Conservation (phyloP, 2,888 invertebrate species). For the Cantharis flavilabris region DNA sequence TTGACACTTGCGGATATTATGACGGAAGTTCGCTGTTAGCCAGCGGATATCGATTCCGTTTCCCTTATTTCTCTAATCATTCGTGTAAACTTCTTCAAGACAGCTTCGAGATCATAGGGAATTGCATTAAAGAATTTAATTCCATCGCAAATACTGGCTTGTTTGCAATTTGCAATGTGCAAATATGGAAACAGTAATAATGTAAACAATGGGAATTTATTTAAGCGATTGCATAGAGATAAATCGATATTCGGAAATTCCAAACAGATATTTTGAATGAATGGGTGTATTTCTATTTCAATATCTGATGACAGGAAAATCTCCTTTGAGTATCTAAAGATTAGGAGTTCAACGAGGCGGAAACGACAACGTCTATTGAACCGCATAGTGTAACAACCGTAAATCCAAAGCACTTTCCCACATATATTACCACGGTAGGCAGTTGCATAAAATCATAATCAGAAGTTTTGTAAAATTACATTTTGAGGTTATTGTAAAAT, state of each 20-base stretch:
- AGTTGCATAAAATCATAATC: not conserved
- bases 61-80: not conserved
- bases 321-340: slow-evolving; percentile 14
- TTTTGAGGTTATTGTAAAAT: not conserved
- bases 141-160: not conserved
- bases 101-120: not conserved
- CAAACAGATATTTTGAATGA: not conserved
- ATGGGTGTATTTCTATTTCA: slow-evolving; percentile 8
- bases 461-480: not conserved
- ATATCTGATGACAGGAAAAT: slow-evolving; percentile 4
- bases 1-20: not conserved
- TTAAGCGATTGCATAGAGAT: not conserved
- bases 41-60: not conserved
- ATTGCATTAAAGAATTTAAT: not conserved
- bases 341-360: slow-evolving; percentile 10
- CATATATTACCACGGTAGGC: slow-evolving; percentile 6
- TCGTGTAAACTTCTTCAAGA: not conserved
- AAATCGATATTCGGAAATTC: not conserved
- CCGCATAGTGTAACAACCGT: slow-evolving; percentile 17
- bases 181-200: not conserved
- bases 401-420: slow-evolving; percentile 15
- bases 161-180: not conserved
- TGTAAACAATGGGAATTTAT: not conserved
- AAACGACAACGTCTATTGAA: slow-evolving; percentile 17
- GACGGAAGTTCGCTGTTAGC: not conserved